Evolutionary conservation across 23 tunicate species (phyloP).

Genomic region (Aplidium turbinatum): DNA sequence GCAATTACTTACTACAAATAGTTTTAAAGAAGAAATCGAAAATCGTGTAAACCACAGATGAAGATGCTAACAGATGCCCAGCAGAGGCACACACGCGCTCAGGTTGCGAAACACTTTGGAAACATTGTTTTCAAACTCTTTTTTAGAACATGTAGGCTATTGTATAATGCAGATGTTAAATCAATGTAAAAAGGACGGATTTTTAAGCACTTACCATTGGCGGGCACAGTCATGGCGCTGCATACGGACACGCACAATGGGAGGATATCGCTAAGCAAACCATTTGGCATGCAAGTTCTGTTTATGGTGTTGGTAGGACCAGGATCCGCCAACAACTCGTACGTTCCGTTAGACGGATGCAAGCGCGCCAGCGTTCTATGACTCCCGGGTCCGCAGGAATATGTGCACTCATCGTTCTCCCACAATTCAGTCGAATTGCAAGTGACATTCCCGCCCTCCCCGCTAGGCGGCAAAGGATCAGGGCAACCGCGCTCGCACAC

Average conservation of each 20-base stretch:
- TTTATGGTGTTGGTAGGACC: conserved; percentile 8
- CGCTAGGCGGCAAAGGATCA: conserved; percentile 11
- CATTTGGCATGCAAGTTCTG: conserved; percentile 50
- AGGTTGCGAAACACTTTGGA: too few relatives aligned
- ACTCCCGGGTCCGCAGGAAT: conserved; percentile 28
- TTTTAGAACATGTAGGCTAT: too few relatives aligned
- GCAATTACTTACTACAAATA: too few relatives aligned
- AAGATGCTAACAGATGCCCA: too few relatives aligned
- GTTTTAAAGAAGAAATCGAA: too few relatives aligned
- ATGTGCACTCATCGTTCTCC: conserved; percentile 48
- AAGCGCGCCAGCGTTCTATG: conserved; percentile 28
- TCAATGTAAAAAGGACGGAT: background rate
- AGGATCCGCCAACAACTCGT: conserved; percentile 12
- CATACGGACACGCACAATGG: conserved; percentile 59
- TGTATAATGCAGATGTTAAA: background rate
- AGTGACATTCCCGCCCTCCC: conserved; percentile 18
- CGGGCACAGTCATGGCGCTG: conserved; percentile 14
- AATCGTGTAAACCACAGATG: too few relatives aligned
- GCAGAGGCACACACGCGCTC: too few relatives aligned
- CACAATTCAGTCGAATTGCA: conserved; percentile 29
- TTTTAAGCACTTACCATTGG: conserved; percentile 33
- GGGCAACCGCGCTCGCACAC: conserved; percentile 54
- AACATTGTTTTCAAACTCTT: too few relatives aligned
- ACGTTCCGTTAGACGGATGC: conserved; percentile 6
- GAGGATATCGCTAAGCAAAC: conserved; percentile 40